Conservation (phyloP, 2,797 vertebrate species). For the Sardinella longiceps region DNA sequence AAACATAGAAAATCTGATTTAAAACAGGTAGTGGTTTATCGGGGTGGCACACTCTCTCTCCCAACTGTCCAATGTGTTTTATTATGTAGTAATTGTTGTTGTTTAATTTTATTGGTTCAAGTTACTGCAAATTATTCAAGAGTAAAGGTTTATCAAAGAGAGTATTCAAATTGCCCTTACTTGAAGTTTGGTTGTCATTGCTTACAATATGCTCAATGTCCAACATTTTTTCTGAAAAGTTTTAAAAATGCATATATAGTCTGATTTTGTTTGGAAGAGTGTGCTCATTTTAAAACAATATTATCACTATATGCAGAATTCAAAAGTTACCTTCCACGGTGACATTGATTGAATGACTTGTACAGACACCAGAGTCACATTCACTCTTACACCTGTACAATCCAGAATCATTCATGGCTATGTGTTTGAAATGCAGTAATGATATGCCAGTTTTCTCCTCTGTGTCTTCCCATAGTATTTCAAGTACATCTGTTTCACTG, state of each 20-base stretch:
- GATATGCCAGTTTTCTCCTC: neutral
- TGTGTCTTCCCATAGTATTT: neutral
- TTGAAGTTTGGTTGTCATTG: neutral
- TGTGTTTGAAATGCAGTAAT: slow-evolving; percentile 38
- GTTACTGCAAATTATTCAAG: too few relatives aligned
- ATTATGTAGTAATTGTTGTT: too few relatives aligned
- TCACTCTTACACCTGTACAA: slow-evolving; percentile 47
- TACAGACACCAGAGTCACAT: rapidly evolving
- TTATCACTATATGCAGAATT: neutral
- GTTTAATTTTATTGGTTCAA: too few relatives aligned
- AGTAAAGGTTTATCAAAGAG: neutral
- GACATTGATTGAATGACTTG: slow-evolving; percentile 45
- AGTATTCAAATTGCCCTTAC: neutral
- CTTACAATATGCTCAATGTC: neutral
- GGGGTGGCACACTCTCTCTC: too few relatives aligned
- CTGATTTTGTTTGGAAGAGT: neutral
- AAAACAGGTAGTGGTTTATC: too few relatives aligned
- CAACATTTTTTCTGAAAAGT: neutral
- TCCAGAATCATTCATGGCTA: slow-evolving; percentile 43
- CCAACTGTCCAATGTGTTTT: too few relatives aligned
- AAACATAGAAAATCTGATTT: too few relatives aligned
- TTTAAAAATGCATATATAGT: neutral
- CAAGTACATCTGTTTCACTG: neutral
- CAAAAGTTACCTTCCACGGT: slow-evolving; percentile 47
- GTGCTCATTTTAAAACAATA: neutral